Conservation (phyloP, 2,113 vertebrate species). For the Delphinus delphis region DNA sequence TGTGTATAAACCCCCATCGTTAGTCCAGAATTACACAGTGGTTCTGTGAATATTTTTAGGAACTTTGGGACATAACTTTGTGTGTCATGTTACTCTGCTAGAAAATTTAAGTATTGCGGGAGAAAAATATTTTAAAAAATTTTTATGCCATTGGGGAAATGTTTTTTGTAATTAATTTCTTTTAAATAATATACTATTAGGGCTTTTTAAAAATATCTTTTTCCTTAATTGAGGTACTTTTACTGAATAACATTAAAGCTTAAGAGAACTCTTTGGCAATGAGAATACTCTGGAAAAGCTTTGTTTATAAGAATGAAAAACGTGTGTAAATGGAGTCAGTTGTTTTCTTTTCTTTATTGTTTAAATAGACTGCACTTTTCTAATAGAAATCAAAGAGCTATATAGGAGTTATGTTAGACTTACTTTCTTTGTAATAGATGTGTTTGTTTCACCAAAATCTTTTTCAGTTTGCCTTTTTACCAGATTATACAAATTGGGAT, state of each 20-base stretch:
- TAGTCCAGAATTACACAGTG: not conserved
- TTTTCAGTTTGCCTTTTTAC: not conserved
- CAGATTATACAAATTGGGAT: constrained; percentile 13
- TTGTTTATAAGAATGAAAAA: constrained; percentile 17
- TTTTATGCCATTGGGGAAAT: not conserved
- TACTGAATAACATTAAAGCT: not conserved
- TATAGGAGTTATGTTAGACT: not conserved
- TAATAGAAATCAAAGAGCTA: not conserved
- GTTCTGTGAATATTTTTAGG: constrained; percentile 23
- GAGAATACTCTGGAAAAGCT: not conserved
- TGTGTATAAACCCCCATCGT: not conserved
- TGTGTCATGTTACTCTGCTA: not conserved
- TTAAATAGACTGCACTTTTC: constrained; percentile 18
- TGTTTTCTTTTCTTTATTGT: constrained; percentile 40
- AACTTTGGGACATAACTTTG: not conserved
- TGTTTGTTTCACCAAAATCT: constrained; percentile 36
- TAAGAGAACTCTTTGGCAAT: constrained; percentile 9
- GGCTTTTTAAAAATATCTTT: not conserved
- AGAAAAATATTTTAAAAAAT: not conserved
- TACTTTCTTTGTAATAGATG: constrained; percentile 5
- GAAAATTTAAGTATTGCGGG: not conserved
- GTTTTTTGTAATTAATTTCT: not conserved
- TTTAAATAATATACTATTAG: not conserved
- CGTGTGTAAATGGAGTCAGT: not conserved
- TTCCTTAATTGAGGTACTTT: not conserved